These are phyloP conservation scores for Podarcis cretensis DNA, from an alignment of 2,113 vertebrate genomes.

Conservation along the genomic window DNA sequence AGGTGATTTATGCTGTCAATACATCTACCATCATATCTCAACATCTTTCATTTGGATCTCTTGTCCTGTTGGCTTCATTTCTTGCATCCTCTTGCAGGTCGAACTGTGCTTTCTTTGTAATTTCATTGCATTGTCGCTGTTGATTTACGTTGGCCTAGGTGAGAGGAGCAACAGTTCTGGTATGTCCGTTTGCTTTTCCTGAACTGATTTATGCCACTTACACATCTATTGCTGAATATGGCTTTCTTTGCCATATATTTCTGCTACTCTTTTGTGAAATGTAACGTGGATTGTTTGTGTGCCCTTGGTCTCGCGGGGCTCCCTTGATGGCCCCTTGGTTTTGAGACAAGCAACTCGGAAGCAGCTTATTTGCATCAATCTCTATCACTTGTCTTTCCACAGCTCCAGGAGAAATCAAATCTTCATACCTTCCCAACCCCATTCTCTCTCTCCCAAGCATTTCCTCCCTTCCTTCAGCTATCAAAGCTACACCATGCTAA, in stretches of 20 bases:
- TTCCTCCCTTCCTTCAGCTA: neutral
- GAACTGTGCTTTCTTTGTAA: neutral
- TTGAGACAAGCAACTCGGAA: constrained; percentile 5
- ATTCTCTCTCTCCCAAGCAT: neutral
- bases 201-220: constrained; percentile 47
- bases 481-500: neutral
- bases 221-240: constrained; percentile 29
- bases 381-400: neutral
- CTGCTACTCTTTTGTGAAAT: constrained; percentile 27
- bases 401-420: neutral
- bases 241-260: constrained; percentile 38
- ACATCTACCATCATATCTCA: neutral
- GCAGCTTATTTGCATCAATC: neutral
- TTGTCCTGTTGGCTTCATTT: neutral
- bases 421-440: neutral
- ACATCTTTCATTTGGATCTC: neutral
- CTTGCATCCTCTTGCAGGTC: neutral
- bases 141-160: constrained; percentile 31
- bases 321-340: constrained; percentile 10
- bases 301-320: constrained; percentile 22
- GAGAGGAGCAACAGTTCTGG: constrained; percentile 17
- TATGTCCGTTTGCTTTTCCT: constrained; percentile 27
- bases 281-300: constrained; percentile 13
- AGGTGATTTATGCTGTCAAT: neutral
- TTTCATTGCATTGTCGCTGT: neutral